Evolutionary conservation across 2,797 vertebrate genomes (phyloP), one percentile per base, ranked within the genome.

Genomic region (Smutsia temminckii): DNA sequence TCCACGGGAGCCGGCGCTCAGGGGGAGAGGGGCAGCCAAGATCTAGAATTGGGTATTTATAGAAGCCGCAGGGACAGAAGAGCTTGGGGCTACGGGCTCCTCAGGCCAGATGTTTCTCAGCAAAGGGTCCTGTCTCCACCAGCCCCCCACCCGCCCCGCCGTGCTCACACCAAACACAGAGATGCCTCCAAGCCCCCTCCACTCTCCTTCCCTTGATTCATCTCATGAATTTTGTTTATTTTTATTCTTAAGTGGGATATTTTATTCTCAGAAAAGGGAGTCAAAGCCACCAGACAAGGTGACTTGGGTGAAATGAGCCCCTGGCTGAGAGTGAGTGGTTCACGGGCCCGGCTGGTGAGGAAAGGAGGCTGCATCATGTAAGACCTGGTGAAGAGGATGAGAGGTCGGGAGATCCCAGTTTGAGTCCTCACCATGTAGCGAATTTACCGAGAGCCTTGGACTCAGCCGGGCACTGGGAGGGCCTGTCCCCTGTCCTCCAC

Each of bases 181-280:
- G 59, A n/a, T 11, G 53, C 46, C 59, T 42, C 37, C 8, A 25
- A 87, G 46, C 40, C 32, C 29, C 61, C 51, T 69, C 18, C 18
- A n/a, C 55, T 53, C 12, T 37, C 42, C 57, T 68, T 88, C 61
- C 23, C 37, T 86, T 29, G 51, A 57, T 69, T 77, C n/a, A 9
- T 11, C 69, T 37, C 14, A 10, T 37, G 69, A 13, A 9, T 74
- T 29, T n/a, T 85, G 9, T 75, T 85, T 78, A 72, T 80, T 95
- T 92, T 95, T 85, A 74, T 91, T 95, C 61, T 59, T 93, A 86
- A 89, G 20, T 81, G 23, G 18, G 8, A 51, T 85, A 64, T 85
- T 96, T 94, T 87, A 59, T 68, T 95, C 40, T 84, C 74, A 89
- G 71, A 34, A 81, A 87, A 92, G 8, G 42, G 23, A 96, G 16